phyloP scores from a whole-genome alignment of 1,140 invertebrate genomes.

The Drosophila neocordata region DNA sequence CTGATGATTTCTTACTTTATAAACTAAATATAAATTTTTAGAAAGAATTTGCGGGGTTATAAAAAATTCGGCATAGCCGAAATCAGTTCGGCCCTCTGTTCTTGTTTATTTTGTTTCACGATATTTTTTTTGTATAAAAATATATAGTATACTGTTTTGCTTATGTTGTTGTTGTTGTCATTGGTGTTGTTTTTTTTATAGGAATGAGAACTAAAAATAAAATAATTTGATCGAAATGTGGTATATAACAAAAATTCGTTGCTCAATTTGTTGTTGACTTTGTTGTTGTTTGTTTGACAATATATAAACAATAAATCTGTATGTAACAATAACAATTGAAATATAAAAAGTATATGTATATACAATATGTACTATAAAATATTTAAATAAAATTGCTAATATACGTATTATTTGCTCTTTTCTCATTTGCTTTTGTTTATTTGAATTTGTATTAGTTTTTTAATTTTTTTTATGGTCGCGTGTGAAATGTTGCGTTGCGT shows the following conservation, averaged over 20 bases:
- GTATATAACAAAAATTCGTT: constrained; percentile 16
- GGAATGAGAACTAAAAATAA: background rate
- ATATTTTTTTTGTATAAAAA: constrained; percentile 5
- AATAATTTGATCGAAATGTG: constrained; percentile 14
- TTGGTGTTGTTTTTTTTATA: background rate
- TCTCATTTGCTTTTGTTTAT: constrained; percentile 1
- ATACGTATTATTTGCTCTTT: background rate
- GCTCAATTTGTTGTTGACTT: background rate
- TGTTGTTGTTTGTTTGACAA: constrained; percentile 19
- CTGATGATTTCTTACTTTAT: background rate
- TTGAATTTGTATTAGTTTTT: background rate
- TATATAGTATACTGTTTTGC: constrained; percentile 2
- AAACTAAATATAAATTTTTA: too few relatives aligned
- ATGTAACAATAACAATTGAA: constrained; percentile 23
- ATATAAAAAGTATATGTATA: constrained; percentile 4
- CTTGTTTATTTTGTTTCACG: constrained; percentile 29
- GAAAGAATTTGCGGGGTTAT: background rate
- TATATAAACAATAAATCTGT: constrained; percentile 1
- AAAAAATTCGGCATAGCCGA: background rate
- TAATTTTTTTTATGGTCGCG: constrained; percentile 11
- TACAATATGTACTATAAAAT: constrained; percentile 15
- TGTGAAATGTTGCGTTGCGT: constrained; percentile 59
- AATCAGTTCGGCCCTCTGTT: constrained; percentile 1
- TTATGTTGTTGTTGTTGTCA: background rate
- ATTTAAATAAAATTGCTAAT: constrained; percentile 12